Conservation (phyloP, 2,113 vertebrate species). For the Cyanoderma ruficeps region DNA sequence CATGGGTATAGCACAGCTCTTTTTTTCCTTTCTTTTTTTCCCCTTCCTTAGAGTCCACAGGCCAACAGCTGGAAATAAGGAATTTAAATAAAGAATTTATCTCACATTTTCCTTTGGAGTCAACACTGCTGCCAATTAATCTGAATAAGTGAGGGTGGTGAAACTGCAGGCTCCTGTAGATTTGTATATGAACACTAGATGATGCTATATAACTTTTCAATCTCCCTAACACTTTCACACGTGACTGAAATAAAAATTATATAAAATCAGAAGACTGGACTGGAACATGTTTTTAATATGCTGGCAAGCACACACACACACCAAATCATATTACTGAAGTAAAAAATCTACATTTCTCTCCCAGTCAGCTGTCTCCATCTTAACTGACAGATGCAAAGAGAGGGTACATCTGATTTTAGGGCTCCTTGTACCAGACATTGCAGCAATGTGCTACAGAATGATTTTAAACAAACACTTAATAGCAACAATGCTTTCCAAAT, state of each 20-base stretch:
- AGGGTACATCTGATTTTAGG: background rate
- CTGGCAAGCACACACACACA: background rate
- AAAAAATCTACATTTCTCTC: background rate
- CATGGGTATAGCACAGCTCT: background rate
- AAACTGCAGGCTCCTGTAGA: background rate
- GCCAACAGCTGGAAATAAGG: background rate
- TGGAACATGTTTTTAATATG: background rate
- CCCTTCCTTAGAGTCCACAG: background rate
- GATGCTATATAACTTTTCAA: constrained; percentile 2
- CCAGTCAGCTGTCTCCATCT: background rate
- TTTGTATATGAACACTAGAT: constrained; percentile 34
- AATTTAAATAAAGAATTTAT: background rate
- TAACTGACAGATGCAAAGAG: background rate
- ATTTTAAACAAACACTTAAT: background rate
- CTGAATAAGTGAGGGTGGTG: background rate
- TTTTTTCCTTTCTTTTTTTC: too few species aligned
- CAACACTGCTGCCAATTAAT: background rate
- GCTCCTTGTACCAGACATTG: background rate
- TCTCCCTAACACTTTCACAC: background rate
- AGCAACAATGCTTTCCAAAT: background rate
- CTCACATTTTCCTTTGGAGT: background rate
- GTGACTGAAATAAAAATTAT: background rate
- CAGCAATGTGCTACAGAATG: background rate
- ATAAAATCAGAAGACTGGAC: background rate
- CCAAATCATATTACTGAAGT: background rate